Base-by-base conservation (phyloP, 2,797 vertebrate species). In the Falco berigora region DNA sequence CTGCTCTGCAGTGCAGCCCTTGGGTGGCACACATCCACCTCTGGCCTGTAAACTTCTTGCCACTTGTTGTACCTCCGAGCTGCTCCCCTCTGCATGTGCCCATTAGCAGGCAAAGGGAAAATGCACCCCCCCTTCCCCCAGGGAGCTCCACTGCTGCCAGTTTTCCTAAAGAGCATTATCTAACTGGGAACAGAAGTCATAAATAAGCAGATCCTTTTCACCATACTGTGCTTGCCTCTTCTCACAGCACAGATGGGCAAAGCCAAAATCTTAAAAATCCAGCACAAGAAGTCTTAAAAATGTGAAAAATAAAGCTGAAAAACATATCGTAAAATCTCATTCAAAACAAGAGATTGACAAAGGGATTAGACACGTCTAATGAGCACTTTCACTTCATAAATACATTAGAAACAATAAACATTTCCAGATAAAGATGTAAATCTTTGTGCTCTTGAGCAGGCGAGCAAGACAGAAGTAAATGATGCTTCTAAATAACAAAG, bases 291-390 rank as follows among this genome's bases (percentile, higher is more conserved):
- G 69, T 23, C 55, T 86, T 58, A 32, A 95, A 95, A 78, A 50
- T 12, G 25, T 34, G 59, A 42, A 44, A 81, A 72, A 88, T 42
- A 61, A 84, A 83, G 64, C 62, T 25, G 21, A 63, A 86, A 83
- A 84, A 25, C 13, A 12, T 30, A 12, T 30, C 24, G 24, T 22
- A 86, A 91, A 84, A 59, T 76, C 42, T 75, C 36, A 58, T 55
- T 90, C 34, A 52, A 61, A 92, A 88, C 30, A 30, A 79, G 63
- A 68, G 22, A 78, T 20, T 76, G 71, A 91, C 73, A 87, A 86
- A 92, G 68, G 61, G 40, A 90, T 92, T 89, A 90, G 32, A 67
- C 7, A 13, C 4, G 23, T 87, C 59, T 96, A 94, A 95, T 71
- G 40, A 94, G 44, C 40, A 88, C 34, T 34, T 91, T 93, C 50